These are phyloP conservation scores for Onthophagus sagittarius DNA, from an alignment of 2,888 invertebrate genomes.

Conservation along the genomic window DNA sequence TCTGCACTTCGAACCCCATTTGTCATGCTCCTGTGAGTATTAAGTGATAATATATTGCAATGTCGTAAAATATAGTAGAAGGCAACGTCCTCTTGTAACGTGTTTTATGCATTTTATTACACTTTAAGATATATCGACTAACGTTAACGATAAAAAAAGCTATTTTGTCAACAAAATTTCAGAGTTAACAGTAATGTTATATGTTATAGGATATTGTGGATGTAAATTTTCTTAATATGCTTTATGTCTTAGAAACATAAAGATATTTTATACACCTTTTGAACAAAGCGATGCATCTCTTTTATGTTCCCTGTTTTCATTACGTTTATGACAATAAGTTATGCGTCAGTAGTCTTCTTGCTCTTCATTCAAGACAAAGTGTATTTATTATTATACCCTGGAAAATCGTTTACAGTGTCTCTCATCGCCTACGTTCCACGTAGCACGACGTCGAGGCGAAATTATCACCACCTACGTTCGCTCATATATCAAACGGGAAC, in stretches of 20 bases:
- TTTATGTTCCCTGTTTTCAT: too few relatives aligned
- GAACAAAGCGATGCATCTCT: too few relatives aligned
- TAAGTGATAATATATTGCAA: neutral
- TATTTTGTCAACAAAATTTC: neutral
- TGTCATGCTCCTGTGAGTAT: constrained; percentile 1
- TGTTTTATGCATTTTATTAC: neutral
- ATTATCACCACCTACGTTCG: neutral
- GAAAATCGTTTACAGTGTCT: neutral
- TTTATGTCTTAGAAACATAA: too few relatives aligned
- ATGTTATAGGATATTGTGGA: too few relatives aligned
- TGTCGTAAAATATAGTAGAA: neutral
- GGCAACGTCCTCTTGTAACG: neutral
- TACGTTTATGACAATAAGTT: too few relatives aligned
- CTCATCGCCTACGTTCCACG: neutral
- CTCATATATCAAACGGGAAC: neutral
- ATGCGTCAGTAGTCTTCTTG: neutral
- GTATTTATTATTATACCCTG: neutral
- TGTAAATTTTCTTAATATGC: too few relatives aligned
- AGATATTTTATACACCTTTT: too few relatives aligned
- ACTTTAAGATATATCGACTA: neutral
- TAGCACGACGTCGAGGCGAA: neutral
- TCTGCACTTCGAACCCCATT: neutral
- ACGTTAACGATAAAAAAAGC: neutral
- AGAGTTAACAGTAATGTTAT: too few relatives aligned
- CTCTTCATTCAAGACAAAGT: neutral